Evolutionary conservation across 1,140 invertebrate genomes (phyloP).

Genomic region (Lethocerus indicus): DNA sequence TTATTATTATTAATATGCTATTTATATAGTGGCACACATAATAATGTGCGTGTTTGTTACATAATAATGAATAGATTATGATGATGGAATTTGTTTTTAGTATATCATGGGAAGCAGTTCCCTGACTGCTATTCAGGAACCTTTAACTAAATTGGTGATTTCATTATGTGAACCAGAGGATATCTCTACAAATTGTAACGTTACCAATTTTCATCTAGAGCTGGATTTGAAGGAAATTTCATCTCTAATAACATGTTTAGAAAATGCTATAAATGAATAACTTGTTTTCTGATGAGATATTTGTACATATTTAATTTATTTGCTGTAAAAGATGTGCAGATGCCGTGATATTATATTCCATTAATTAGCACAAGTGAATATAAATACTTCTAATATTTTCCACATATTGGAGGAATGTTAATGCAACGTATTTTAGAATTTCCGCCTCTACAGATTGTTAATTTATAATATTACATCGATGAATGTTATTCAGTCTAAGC

Average conservation of each 20-base stretch:
- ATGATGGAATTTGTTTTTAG: too few relatives aligned
- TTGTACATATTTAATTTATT: background rate
- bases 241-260: background rate
- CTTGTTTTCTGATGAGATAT: background rate
- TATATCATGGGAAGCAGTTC: background rate
- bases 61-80: too few relatives aligned
- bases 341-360: background rate
- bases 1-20: too few relatives aligned
- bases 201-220: background rate
- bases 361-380: background rate
- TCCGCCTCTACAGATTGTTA: too few relatives aligned
- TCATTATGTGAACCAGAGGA: background rate
- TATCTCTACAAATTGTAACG: background rate
- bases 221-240: background rate
- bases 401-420: background rate
- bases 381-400: background rate
- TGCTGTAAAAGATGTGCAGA: background rate
- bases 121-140: background rate
- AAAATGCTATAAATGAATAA: background rate
- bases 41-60: too few relatives aligned
- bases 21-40: too few relatives aligned
- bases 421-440: background rate
- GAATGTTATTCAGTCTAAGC: too few relatives aligned
- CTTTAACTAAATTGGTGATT: background rate
- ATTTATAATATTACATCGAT: too few relatives aligned